phyloP scores from a whole-genome alignment of 2,888 invertebrate genomes.

The Sclerodermus sp. region DNA sequence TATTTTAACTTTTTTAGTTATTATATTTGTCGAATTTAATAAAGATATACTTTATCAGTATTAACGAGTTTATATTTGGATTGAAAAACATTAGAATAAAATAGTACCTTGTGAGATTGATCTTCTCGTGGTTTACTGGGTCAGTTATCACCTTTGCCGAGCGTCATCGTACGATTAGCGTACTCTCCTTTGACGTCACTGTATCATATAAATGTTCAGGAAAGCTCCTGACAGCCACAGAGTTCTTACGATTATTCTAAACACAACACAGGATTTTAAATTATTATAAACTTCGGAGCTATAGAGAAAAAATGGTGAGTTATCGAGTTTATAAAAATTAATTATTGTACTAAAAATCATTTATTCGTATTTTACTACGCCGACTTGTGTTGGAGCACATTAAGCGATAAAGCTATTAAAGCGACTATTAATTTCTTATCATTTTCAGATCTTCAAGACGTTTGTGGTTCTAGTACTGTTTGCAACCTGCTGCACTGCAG shows the following conservation, averaged over 20 bases:
- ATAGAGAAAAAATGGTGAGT: not conserved
- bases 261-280: constrained; percentile 20
- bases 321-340: not conserved
- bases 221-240: constrained; percentile 15
- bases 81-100: no score
- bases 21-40: no score
- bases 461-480: no score
- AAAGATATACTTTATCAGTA: no score
- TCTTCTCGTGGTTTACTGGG: constrained; percentile 38
- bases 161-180: constrained; percentile 53
- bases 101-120: not conserved
- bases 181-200: constrained; percentile 52
- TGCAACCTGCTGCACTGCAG: not conserved
- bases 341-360: no score
- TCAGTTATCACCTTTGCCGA: constrained; percentile 47
- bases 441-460: no score
- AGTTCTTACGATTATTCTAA: constrained; percentile 13
- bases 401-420: no score
- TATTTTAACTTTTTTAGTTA: no score
- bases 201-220: constrained; percentile 45
- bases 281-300: constrained; percentile 3
- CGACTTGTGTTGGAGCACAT: not conserved
- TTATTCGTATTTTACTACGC: no score
- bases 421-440: no score
- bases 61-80: no score